Evolutionary conservation across 2,797 vertebrate species (phyloP).

Genomic region (Urocyon cinereoargenteus): DNA sequence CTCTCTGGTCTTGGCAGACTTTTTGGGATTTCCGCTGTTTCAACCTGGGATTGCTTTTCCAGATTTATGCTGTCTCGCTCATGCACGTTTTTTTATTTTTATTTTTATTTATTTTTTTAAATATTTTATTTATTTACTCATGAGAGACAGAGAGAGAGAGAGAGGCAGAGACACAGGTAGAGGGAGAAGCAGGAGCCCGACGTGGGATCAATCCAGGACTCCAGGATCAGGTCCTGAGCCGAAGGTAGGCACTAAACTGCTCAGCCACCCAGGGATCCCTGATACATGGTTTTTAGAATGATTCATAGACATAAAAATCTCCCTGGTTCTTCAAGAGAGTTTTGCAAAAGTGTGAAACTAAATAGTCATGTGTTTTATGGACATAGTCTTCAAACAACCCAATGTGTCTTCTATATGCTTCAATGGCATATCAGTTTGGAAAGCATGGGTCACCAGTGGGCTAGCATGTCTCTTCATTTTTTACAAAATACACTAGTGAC

Average conservation of each 20-base stretch:
- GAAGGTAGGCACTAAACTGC: too few species aligned
- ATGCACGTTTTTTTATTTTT: too few species aligned
- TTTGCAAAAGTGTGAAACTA: background rate
- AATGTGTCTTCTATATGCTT: background rate
- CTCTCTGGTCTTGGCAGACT: background rate
- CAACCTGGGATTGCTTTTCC: background rate
- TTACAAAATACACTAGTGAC: background rate
- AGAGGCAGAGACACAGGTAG: too few species aligned
- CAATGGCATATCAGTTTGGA: background rate
- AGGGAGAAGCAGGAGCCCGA: too few species aligned
- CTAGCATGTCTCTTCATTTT: background rate
- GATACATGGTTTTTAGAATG: background rate
- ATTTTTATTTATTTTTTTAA: too few species aligned
- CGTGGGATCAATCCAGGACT: too few species aligned
- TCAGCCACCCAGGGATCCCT: too few species aligned
- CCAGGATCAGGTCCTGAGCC: too few species aligned
- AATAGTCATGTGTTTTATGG: background rate
- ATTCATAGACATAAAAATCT: background rate
- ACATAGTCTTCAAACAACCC: background rate
- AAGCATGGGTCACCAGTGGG: background rate
- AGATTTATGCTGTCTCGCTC: background rate
- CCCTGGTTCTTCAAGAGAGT: background rate
- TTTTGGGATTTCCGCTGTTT: background rate
- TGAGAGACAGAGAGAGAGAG: too few species aligned
- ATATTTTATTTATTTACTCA: too few species aligned